These are phyloP conservation scores for Diarsia mendica DNA, from an alignment of 2,888 invertebrate species.

Conservation along the genomic window DNA sequence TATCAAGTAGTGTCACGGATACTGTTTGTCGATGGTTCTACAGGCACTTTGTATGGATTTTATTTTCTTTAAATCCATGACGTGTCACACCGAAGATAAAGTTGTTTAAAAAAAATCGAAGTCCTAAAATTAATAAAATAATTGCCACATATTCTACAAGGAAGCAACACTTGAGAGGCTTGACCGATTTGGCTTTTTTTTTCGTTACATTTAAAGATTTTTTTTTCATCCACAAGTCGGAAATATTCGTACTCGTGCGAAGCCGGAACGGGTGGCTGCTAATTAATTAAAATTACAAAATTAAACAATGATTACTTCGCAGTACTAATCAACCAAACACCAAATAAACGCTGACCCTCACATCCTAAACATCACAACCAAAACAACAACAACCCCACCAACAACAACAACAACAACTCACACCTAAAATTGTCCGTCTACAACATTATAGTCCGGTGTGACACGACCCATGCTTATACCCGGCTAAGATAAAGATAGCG, in stretches of 20 bases:
- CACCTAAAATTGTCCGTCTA: constrained; percentile 7
- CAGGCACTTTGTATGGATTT: not conserved
- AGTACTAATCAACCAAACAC: not conserved
- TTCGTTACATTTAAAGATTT: not conserved
- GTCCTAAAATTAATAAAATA: not conserved
- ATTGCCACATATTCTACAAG: not conserved
- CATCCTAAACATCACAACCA: not conserved
- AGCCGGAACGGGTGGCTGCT: not conserved
- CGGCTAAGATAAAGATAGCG: constrained; percentile 83
- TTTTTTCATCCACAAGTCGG: not conserved
- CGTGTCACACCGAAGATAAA: not conserved
- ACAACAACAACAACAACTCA: too few species aligned
- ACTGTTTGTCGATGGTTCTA: not conserved
- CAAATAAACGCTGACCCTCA: not conserved
- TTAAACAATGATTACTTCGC: not conserved
- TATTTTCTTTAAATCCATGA: too few species aligned
- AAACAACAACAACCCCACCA: too few species aligned
- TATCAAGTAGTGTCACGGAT: not conserved
- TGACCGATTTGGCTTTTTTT: not conserved
- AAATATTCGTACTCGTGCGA: not conserved
- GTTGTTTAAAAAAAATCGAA: not conserved
- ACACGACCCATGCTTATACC: constrained; percentile 64
- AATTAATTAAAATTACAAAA: not conserved
- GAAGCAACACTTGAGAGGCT: not conserved
- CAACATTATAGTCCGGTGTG: constrained; percentile 73